phyloP scores from a whole-genome alignment of 1,140 invertebrate species.

The Papilio helenus region DNA sequence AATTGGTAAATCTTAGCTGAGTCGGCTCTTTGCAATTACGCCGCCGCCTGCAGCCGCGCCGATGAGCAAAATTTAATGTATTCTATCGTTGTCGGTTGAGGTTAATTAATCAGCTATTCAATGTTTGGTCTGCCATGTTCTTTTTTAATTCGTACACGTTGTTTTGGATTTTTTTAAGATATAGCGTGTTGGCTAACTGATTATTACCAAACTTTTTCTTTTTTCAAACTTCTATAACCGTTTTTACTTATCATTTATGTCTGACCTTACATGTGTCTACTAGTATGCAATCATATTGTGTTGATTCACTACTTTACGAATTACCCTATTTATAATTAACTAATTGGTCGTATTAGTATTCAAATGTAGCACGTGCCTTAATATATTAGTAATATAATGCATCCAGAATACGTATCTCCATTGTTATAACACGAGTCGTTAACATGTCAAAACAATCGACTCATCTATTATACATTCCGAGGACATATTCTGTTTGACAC shows the following conservation, averaged over 20 bases:
- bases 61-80: slow-evolving; percentile 63
- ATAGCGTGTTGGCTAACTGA: not conserved
- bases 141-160: not conserved
- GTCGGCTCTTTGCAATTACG: slow-evolving; percentile 75
- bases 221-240: not conserved
- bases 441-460: slow-evolving; percentile 8
- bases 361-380: not conserved
- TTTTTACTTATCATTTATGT: not conserved
- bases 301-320: not conserved
- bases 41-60: slow-evolving; percentile 56
- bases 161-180: not conserved
- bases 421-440: not conserved
- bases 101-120: slow-evolving; percentile 42
- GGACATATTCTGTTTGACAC: slow-evolving; percentile 35
- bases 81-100: slow-evolving; percentile 44
- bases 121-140: not conserved
- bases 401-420: not conserved
- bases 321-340: not conserved
- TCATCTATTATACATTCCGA: slow-evolving; percentile 8
- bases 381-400: not conserved
- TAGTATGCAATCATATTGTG: not conserved
- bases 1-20: slow-evolving; percentile 81
- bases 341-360: not conserved
- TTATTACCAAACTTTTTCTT: too few species aligned
- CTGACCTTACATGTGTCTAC: not conserved